Conservation (phyloP, 2,797 vertebrate species). For the Morelia viridis region DNA sequence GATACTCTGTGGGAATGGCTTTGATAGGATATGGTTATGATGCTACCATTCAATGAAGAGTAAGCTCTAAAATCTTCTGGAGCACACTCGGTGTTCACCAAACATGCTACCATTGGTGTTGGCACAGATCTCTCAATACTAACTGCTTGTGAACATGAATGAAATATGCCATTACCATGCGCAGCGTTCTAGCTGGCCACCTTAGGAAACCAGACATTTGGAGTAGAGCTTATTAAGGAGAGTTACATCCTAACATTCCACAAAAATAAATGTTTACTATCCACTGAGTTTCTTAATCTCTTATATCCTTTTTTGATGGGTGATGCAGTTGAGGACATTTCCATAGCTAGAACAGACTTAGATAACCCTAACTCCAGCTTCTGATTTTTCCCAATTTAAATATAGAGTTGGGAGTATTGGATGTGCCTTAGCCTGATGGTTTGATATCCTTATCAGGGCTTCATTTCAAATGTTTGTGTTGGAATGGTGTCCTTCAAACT, state of each 20-base stretch:
- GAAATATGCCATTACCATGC: neutral
- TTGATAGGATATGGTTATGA: neutral
- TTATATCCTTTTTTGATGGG: neutral
- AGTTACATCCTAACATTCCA: neutral
- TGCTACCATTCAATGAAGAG: neutral
- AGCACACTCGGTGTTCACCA: neutral
- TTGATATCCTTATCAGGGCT: neutral
- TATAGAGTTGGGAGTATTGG: neutral
- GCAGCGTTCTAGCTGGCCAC: neutral
- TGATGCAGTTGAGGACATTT: neutral
- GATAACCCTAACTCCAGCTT: neutral
- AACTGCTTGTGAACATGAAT: neutral
- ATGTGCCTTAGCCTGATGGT: neutral
- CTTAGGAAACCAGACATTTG: neutral
- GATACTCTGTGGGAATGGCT: neutral
- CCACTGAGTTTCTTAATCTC: neutral
- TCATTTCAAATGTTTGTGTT: neutral
- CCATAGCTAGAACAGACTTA: neutral
- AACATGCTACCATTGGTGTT: too few relatives aligned
- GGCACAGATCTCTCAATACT: neutral
- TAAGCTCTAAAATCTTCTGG: neutral
- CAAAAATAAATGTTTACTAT: neutral
- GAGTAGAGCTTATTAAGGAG: neutral
- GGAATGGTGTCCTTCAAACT: neutral
- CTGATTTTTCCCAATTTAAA: neutral